Evolutionary conservation across 2,888 invertebrate genomes (phyloP), one percentile per base, ranked within the genome.

Genomic region (Frankliniella fusca): DNA sequence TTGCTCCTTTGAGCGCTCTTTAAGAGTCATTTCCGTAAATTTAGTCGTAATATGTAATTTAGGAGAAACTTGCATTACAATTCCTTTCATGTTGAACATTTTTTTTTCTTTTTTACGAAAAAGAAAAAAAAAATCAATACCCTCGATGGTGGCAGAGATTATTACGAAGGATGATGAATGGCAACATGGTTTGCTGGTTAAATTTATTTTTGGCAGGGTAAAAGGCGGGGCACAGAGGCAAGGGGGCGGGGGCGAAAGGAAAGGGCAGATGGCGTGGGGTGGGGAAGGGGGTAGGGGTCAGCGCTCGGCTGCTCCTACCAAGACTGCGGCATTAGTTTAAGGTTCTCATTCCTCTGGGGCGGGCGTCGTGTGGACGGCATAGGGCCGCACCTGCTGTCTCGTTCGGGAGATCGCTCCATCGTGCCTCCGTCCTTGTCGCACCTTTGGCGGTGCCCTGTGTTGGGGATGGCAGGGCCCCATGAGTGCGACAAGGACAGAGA

Each of bases 241-340:
- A 61, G 61, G 18, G 20, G 61, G 61, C 61, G 18, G 18, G 61
- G 20, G 61, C 15, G 20, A 61, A 18, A 61, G n/a, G 61, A 18
- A 61, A 23, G 65, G 23, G 70, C 70, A 9, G 12, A 15, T 61
- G n/a, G 61, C 15, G 61, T 7, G 61, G 23, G 70, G 70, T 11
- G 70, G 23, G 70, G 27, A 76, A 10, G 70, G 70, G 23, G 70
- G 20, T 9, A 12, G 70, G 70, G 70, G 20, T 0, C 15, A n/a
- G 61, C 61, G 61, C 61, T n/a, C 54, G 15, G n/a, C 27, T 12
- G 70, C 70, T 9, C 27, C 23, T 11, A 76, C 27, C n/a, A 23
- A 23, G 70, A 76, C 70, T 76, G 70, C 27, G 70, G 70, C 23
- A 76, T 76, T 76, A 76, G 23, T 76, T 23, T 76, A 76, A 76